Base-by-base conservation (phyloP, 2,797 vertebrate species). In the Lagorchestes hirsutus region DNA sequence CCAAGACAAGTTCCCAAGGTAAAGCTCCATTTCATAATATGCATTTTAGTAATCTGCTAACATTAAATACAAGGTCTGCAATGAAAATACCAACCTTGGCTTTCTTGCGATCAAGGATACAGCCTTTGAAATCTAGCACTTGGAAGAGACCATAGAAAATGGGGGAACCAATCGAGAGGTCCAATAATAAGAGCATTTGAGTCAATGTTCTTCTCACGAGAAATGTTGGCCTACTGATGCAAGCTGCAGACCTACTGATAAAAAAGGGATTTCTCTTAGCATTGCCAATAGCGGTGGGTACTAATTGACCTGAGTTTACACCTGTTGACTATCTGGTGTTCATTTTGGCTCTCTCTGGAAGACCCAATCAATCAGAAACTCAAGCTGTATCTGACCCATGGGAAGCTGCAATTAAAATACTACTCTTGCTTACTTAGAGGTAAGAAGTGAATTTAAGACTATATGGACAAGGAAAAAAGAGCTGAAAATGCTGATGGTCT, bases 191-290 rank as follows among this genome's bases (percentile, higher is more conserved):
- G 95, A 97, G 96, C 98, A 97, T 91, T 52, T 90, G 96, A 96
- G 96, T 98, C 96, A 95, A 54, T 95, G 95, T 97, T 97, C 55
- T 95, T 96, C 97, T 95, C 97, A 97, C 52, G 94, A 97, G 95
- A 97, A 97, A 95, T 52, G 46, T 62, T 92, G 93, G 96, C 55
- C 90, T 95, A 93, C 92, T 95, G 98, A 98, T 97, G 94, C 95
- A 97, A 95, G 97, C 94, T 96, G 95, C 95, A 97, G 92, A 92
- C 94, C 56, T 1, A 91, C 98, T 97, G 97, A 97, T 97, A 97
- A 98, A 98, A 98, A 94, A 96, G 91, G 92, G 98, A 96, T 97
- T 98, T 98, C 96, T 93, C 95, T 97, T 95, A 97, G 97, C 97
- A 95, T 22, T 55, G 97, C 95, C 54, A 0, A 91, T 12, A 97